Percentiles rank a stretch among this genome's conserved stretches.
phyloP scores from a whole-genome alignment of 1,140 invertebrate genomes.

The Bombus sibiricus region DNA sequence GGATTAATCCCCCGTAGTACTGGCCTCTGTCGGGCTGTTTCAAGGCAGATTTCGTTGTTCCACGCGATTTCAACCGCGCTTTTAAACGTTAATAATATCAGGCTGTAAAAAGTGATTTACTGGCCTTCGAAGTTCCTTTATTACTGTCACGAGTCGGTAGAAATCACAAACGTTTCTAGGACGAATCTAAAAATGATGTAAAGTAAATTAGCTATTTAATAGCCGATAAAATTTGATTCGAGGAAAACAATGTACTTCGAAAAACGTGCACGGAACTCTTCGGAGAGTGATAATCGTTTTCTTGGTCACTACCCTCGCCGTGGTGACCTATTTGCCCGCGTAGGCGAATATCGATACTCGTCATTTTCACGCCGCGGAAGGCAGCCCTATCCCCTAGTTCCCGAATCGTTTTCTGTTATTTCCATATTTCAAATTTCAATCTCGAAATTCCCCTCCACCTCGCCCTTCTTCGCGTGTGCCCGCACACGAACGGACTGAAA shows the following conservation, averaged over 20 bases:
- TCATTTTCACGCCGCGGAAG: slow-evolving; percentile 4
- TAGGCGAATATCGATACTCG: slow-evolving; percentile 32
- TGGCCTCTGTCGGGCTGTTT: neutral
- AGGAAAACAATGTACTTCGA: neutral
- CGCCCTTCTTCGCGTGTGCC: slow-evolving; percentile 18
- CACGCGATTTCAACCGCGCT: neutral
- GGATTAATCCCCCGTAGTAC: slow-evolving; percentile 1
- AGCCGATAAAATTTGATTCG: too few species aligned
- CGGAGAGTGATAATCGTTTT: slow-evolving; percentile 3
- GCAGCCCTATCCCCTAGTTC: neutral
- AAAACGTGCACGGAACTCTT: neutral
- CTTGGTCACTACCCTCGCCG: neutral
- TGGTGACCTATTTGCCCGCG: slow-evolving; percentile 4
- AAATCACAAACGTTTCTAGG: neutral
- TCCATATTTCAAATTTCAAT: slow-evolving; percentile 76
- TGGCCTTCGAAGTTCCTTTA: too few species aligned
- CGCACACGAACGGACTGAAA: neutral
- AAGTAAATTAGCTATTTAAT: neutral
- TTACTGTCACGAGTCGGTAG: neutral
- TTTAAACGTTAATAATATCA: slow-evolving; percentile 2
- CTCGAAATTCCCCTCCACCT: slow-evolving; percentile 69
- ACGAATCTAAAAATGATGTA: neutral
- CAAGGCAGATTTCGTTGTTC: slow-evolving; percentile 9
- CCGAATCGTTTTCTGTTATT: slow-evolving; percentile 71
- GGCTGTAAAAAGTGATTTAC: neutral